Evolutionary conservation across 2,888 invertebrate species (phyloP).

Genomic region (Nemurella pictetii): DNA sequence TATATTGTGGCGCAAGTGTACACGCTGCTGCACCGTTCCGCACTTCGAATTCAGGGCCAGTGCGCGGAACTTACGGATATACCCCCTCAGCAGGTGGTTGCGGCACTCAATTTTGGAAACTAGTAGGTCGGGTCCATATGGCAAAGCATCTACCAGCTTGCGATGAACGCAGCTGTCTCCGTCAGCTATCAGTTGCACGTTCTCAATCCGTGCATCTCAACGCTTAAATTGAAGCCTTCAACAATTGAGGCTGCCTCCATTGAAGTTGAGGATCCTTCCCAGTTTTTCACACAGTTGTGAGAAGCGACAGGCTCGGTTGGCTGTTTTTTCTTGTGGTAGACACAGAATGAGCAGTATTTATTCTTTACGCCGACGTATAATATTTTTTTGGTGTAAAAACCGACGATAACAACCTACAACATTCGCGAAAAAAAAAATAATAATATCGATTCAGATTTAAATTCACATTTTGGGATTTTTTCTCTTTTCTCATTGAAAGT

Average conservation of each 20-base stretch:
- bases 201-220: conserved; percentile 34
- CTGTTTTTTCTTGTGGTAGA: neutral
- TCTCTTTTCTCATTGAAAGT: no score
- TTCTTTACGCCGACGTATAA: conserved; percentile 32
- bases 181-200: conserved; percentile 30
- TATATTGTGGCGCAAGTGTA: neutral
- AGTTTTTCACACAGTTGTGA: conserved; percentile 3
- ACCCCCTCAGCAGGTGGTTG: conserved; percentile 25
- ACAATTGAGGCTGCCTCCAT: conserved; percentile 30
- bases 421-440: no score
- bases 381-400: conserved; percentile 34
- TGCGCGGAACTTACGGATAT: conserved; percentile 16
- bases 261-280: neutral
- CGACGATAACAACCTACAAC: no score
- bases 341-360: conserved; percentile 33
- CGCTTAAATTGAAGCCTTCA: conserved; percentile 38
- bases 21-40: neutral
- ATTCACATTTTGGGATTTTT: no score
- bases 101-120: conserved; percentile 29
- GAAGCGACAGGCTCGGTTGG: neutral
- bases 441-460: no score
- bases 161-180: conserved; percentile 31
- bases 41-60: conserved; percentile 20
- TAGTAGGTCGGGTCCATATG: conserved; percentile 24
- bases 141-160: conserved; percentile 28